phyloP scores from a whole-genome alignment of 1,140 invertebrate species.

The Papilio polytes region DNA sequence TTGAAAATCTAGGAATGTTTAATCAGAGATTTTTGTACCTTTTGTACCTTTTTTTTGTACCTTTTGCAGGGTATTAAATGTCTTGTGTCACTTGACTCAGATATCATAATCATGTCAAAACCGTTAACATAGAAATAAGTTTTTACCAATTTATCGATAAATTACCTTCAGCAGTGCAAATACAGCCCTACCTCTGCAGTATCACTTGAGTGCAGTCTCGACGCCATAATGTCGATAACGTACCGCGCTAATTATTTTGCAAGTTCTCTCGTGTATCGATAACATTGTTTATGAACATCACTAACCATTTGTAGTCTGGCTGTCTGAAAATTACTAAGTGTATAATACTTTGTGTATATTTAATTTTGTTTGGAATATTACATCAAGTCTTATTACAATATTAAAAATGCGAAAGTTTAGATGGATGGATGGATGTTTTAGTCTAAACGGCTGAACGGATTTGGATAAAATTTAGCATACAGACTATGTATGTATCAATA shows the following conservation, averaged over 20 bases:
- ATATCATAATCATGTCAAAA: background rate
- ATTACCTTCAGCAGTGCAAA: background rate
- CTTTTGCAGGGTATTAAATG: background rate
- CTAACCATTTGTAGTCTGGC: constrained; percentile 46
- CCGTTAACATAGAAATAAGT: background rate
- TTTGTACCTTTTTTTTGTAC: background rate
- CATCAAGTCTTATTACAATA: too few relatives aligned
- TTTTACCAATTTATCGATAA: constrained; percentile 43
- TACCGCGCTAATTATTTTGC: constrained; percentile 73
- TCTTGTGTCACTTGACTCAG: background rate
- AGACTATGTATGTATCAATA: too few relatives aligned
- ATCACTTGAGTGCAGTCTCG: constrained; percentile 73
- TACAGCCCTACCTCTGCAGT: constrained; percentile 60
- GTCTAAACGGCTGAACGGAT: too few relatives aligned
- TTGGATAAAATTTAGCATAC: too few relatives aligned
- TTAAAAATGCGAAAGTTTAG: too few relatives aligned
- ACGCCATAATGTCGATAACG: constrained; percentile 74
- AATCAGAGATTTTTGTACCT: background rate
- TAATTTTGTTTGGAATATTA: background rate
- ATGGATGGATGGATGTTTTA: too few relatives aligned
- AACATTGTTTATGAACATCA: constrained; percentile 58
- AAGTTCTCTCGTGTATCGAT: constrained; percentile 57
- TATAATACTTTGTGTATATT: constrained; percentile 17
- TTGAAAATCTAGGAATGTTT: background rate
- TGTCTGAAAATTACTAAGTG: constrained; percentile 19